Evolutionary conservation across 2,113 vertebrate species (phyloP), one percentile per base, ranked within the genome.

Genomic region (Nansenia antarctica): DNA sequence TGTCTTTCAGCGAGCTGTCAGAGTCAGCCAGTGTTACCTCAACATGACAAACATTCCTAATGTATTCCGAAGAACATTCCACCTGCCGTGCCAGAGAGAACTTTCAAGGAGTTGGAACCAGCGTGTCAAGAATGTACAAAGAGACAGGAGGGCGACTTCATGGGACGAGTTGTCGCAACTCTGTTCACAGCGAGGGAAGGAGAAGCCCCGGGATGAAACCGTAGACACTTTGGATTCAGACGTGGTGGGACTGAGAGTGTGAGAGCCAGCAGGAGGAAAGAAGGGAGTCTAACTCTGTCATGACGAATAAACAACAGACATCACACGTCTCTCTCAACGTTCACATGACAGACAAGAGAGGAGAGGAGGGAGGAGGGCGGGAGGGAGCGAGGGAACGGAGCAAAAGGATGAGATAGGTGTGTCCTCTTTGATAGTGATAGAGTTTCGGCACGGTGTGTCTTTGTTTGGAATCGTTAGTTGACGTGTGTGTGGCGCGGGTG

Each of bases 351-450:
- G 60, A 63, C 62, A 69, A 24, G 31, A 72, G 71, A 67, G 34
- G 18, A 26, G 75, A 70, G 58, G 64, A 73, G 57, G 60, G 73
- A 77, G 62, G 35, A 69, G 60, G 31, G 57, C 58, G 60, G 24
- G 63, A 57, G 65, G 24, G 42, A 69, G 62, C 2, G 66, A 67
- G 61, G 61, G 66, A 69, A 58, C 65, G 39, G 26, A 78, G 69
- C 8, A 9, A 59, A 62, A 42, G 78, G 62, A 81, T 58, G 70
- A 79, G 78, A 81, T 66, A 78, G 85, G 81, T 79, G 78, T 80
- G 82, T 75, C 76, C 78, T 82, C 68, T 85, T 85, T 88, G 73
- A 86, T 55, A 78, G 54, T 88, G 73, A 86, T 55, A 78, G 54
- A 39, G 61, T 59, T 80, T 70, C 52, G 62, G 73, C 65, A 73